Base-by-base conservation (phyloP, 1,140 invertebrate genomes). In the Trichonephila clavata region DNA sequence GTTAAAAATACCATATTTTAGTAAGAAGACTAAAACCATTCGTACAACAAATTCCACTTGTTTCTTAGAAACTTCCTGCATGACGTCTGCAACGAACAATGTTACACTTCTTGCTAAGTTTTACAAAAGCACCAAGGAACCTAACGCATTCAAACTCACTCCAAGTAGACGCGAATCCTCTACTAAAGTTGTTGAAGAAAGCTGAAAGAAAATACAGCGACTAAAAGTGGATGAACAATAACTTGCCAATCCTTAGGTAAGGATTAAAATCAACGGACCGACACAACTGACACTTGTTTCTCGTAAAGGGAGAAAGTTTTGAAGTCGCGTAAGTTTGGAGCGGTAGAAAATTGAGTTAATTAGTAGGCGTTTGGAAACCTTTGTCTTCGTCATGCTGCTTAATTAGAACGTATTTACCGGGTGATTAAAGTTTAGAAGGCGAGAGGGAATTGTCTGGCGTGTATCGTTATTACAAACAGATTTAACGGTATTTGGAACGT, bases 381-480 rank as follows among this genome's bases (percentile, higher is more conserved):
- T 77, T 77, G 71, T 77, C 71, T 77, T 77, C 71, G 71, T 77
- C 71, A 77, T 27, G 27, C 71, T 77, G 32, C 71, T 77, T 77
- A 77, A 77, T 77, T 77, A 77, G 27, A 77, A 14, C 24, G 71
- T 32, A 77, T 77, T 77, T 77, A 32, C 71, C 18, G 27, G 27
- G 71, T 77, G 71, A 77, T 77, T 77, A 77, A 77, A 77, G 71
- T 77, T 77, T 77, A 77, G 71, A 77, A 32, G 71, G 71, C 27
- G 71, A 77, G 27, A 32, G 71, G 32, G 71, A 32, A 39, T 32
- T 77, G 27, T 32, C 71, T 77, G 71, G 18, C 16, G 24, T 32
- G 71, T 77, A 77, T 77, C 27, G 71, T 77, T 77, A 77, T 77
- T 77, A 77, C 71, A 77, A 77, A 77, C 27, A 77, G 71, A 77